Evolutionary conservation across 2,888 invertebrate genomes (phyloP), one percentile per base, ranked within the genome.

Genomic region (Blastobasis lacticolella): DNA sequence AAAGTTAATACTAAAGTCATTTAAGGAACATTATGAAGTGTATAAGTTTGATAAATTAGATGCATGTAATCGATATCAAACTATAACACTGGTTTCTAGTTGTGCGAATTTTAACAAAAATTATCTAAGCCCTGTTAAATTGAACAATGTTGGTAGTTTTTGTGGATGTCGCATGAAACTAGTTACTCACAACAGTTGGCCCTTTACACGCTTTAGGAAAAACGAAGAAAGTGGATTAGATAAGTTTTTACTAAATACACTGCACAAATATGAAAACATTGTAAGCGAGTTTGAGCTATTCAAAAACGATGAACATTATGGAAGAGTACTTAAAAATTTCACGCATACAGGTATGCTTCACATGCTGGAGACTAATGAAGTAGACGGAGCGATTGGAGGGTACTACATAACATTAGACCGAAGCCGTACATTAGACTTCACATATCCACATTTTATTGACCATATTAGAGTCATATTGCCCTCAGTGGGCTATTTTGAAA

Each of bases 371-470:
- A 49, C 52, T 5, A 61, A 62, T 45, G 57, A 64, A 53, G 61
- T 57, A 5, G 72, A 73, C 54, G 75, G 71, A 4, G 67, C 60
- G 6, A 37, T 69, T 7, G 67, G 68, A 5, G 67, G 66, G 6
- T 67, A 63, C 49, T 54, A 56, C 23, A 23, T 67, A 2, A 51
- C 46, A 4, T 4, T 10, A 10, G 10, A 43, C n/a, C 6, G 45
- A 6, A 49, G 50, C 48, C 38, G 45, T 7, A 53, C 38, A 45
- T 48, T 60, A 37, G 54, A 52, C 10, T 59, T 54, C 45, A 45
- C 57, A 40, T 43, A 59, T 36, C 57, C 60, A 36, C 57, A 55
- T 45, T n/a, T 57, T 46, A 48, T 54, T 36, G 54, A 59, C 42
- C 52, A 59, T 10, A 38, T 55, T 43, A 51, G 36, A 50, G 44